phyloP scores from a whole-genome alignment of 2,888 invertebrate genomes.

The Mallateleia sp. region DNA sequence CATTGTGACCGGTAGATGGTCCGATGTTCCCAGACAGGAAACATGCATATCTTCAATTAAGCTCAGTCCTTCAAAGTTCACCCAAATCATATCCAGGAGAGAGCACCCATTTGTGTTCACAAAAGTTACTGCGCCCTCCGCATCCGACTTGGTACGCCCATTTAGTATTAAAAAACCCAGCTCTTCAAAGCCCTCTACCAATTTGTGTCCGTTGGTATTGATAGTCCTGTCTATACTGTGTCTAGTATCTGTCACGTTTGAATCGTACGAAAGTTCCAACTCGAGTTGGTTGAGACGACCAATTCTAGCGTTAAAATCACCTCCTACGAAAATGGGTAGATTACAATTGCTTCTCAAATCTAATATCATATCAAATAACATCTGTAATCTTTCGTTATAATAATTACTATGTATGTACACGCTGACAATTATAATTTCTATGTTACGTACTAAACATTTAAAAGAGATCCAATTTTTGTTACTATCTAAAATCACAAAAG shows the following conservation, averaged over 20 bases:
- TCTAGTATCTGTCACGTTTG: not conserved
- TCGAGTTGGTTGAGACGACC: conserved; percentile 15
- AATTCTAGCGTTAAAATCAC: conserved; percentile 15
- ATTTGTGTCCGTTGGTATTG: not conserved
- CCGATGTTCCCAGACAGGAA: not conserved
- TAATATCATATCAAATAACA: not conserved
- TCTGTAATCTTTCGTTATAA: not conserved
- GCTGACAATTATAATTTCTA: too few relatives aligned
- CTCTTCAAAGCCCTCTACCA: conserved; percentile 9
- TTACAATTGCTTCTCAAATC: not conserved
- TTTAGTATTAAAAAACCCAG: conserved; percentile 18
- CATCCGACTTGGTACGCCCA: not conserved
- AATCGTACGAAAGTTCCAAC: not conserved
- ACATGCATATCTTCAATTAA: not conserved
- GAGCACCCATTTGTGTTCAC: not conserved
- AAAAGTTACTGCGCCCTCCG: not conserved
- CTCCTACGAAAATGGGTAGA: conserved; percentile 12
- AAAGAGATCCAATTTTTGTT: too few relatives aligned
- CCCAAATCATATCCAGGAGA: not conserved
- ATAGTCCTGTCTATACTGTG: not conserved
- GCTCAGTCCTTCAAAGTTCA: not conserved
- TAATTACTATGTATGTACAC: not conserved
- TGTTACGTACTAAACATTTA: too few relatives aligned
- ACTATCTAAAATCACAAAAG: too few relatives aligned
- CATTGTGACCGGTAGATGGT: conserved; percentile 10